Evolutionary conservation across 2,797 vertebrate genomes (phyloP), one percentile per base, ranked within the genome.

Genomic region (Delichon dasypus): DNA sequence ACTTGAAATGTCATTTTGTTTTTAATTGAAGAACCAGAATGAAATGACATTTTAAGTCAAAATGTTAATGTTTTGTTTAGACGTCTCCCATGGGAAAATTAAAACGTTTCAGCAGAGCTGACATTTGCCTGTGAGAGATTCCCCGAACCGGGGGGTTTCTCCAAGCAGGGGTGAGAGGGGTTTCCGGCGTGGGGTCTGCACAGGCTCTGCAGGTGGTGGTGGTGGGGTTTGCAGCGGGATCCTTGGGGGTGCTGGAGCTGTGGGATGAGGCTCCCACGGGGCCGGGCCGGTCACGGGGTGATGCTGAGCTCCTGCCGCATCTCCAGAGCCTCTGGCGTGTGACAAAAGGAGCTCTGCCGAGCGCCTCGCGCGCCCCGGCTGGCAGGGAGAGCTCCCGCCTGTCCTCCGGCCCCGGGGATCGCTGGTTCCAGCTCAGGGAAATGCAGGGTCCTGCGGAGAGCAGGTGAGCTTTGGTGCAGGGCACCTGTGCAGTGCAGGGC

Each of bases 1-100:
- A 94, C 90, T 95, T 90, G 95, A 96, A 95, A 96, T 95, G 95
- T 94, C 90, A 93, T 93, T 95, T 93, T 95, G 83, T 93, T 95
- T 97, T 96, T 95, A 94, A 94, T 91, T 93, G 92, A 89, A 77
- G 88, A 95, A 90, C 74, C 57, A 14, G 78, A 94, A 61, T 27
- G 92, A 95, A 95, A 80, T 90, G 92, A 95, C 93, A 95, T 95
- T 96, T 95, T 76, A 85, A 95, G 92, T 94, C 94, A 95, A 95
- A 96, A 95, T 95, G 93, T 94, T 94, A 94, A 94, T 94, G 94
- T 93, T 96, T 95, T 94, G 95, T 89, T 90, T 93, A 87, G 92
- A 92, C 76, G 10, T 90, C 90, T 96, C 93, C 86, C 93, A 53
- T 61, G 86, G 90, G 86, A 94, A 79, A 94, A 93, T 71, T 57